Base-by-base conservation (phyloP, 2,888 invertebrate genomes). In the Aphodius granarius region DNA sequence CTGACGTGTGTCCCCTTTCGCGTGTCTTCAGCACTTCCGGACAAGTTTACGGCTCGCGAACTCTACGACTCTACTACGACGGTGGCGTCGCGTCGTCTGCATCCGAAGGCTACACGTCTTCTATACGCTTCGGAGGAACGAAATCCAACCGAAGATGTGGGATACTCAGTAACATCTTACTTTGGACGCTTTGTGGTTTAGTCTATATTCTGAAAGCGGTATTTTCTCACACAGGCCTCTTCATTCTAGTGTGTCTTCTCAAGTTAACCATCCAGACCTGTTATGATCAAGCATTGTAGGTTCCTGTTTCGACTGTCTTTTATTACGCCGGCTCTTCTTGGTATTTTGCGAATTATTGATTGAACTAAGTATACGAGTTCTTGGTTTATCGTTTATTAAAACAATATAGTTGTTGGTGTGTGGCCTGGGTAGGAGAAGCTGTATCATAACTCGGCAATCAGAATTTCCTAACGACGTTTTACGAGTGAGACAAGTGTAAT, bases 31-130 rank as follows among this genome's bases (percentile, higher is more conserved):
- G 68, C 66, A 21, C 16, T 20, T 22, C 20, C 68, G 20, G 22
- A 20, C 68, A 68, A 68, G 68, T 68, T 68, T 68, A 68, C 68
- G 68, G 22, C 68, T 21, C 68, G 68, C 68, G 22, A 68, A 68
- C 68, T 68, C 9, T 43, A 43, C 43, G 43, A 6, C 43, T 6
- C 43, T 6, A 6, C 23, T 4, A 4, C 43, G 43, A 9, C 9
- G 43, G 6, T 13, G 43, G 6, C 43, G 9, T 43, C 43, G 43
- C 68, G 68, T 20, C 68, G 21, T 68, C 68, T 68, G 68, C 68
- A 20, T 21, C 21, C 22, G 68, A 68, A 21, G 22, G 68, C 68
- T 68, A 43, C 43, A 43, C 43, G 43, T 43, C 43, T 43, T 43
- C 43, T 43, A 6, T 43, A 43, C 43, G 9, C 43, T 43, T 43